phyloP scores from a whole-genome alignment of 2,797 vertebrate genomes.

The Sebastes oblongus region DNA sequence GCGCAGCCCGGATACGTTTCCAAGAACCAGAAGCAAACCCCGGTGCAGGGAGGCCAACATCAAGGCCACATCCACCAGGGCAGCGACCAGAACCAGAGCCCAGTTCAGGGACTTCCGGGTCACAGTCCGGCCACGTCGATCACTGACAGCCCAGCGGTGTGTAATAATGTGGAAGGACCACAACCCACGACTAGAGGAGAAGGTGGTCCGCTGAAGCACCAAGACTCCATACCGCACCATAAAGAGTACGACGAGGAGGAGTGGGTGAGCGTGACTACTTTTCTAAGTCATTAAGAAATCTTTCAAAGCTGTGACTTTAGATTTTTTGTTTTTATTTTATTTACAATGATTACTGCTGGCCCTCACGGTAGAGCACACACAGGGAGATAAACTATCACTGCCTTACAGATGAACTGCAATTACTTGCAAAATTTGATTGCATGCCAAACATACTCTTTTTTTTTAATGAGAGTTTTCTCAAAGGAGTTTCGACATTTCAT shows the following conservation, averaged over 20 bases:
- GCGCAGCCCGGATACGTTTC: constrained; percentile 89
- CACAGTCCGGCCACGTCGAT: constrained; percentile 54
- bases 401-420: neutral
- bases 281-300: neutral
- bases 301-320: neutral
- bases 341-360: neutral
- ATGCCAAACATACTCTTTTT: neutral
- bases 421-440: neutral
- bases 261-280: constrained; percentile 86
- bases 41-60: constrained; percentile 41
- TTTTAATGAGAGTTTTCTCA: constrained; percentile 18
- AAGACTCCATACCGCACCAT: constrained; percentile 94
- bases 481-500: constrained; percentile 17
- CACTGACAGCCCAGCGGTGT: constrained; percentile 72
- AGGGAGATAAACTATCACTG: neutral
- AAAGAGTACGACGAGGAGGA: constrained; percentile 97
- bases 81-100: constrained; percentile 59
- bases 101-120: constrained; percentile 64
- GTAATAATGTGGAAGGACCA: constrained; percentile 74
- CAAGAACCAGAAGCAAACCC: constrained; percentile 78
- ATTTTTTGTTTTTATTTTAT: neutral
- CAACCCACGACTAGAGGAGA: constrained; percentile 71
- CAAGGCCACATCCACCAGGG: constrained; percentile 56
- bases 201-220: constrained; percentile 72
- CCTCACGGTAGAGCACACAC: neutral